phyloP scores from a whole-genome alignment of 2,797 vertebrate species.

The Myotis planiceps region DNA sequence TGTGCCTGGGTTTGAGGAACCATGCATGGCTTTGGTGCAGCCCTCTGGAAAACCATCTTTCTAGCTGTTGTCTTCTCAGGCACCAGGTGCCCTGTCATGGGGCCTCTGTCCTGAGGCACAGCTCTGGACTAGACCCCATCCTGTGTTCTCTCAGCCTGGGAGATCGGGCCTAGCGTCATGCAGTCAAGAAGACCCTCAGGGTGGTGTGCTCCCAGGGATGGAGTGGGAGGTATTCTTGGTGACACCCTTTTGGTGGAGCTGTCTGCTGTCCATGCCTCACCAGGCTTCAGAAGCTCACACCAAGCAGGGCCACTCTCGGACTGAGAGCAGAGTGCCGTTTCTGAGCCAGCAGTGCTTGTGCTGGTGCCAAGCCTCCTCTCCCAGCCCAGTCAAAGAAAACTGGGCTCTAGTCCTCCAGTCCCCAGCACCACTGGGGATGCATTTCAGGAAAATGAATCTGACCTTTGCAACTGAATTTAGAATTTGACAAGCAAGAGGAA shows the following conservation, averaged over 20 bases:
- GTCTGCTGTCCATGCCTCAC: not conserved
- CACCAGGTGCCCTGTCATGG: not conserved
- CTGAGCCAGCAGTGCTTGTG: not conserved
- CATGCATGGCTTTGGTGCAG: not conserved
- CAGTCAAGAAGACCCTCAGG: not conserved
- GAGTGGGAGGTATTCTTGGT: not conserved
- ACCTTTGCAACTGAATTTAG: not conserved
- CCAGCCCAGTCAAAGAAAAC: not conserved
- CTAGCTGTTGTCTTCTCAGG: not conserved
- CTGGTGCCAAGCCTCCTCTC: not conserved
- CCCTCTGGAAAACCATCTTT: not conserved
- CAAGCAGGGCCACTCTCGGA: not conserved
- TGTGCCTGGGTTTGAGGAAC: not conserved
- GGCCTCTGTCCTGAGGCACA: not conserved
- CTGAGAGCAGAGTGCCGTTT: not conserved
- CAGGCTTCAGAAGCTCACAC: not conserved
- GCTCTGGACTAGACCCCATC: not conserved
- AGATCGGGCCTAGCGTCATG: not conserved
- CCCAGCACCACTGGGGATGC: not conserved
- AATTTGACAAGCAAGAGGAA: not conserved
- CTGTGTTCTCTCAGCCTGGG: not conserved
- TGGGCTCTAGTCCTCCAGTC: not conserved
- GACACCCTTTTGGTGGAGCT: not conserved
- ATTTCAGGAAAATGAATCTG: not conserved
- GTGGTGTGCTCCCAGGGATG: not conserved